A percentile compares a stretch with the other conserved stretches of the same genome.
Conservation (phyloP, 37 sponge, comb jelly and placozoan genomes). For the Petrosia ficiformis region DNA sequence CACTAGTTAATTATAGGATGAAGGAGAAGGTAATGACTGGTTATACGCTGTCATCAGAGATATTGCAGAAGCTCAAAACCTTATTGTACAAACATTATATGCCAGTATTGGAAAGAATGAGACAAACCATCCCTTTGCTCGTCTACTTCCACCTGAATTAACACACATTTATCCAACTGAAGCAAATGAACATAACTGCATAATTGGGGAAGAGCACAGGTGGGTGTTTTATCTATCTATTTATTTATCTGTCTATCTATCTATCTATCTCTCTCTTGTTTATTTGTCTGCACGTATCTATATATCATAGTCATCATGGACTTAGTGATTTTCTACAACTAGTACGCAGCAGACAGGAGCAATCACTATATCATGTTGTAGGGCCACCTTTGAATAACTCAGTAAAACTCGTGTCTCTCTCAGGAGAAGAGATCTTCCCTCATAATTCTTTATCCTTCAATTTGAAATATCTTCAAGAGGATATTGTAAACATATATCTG, state of each 20-base stretch:
- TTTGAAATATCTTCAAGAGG: slow-evolving; percentile 49
- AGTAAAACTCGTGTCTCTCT: background rate
- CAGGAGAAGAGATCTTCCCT: too few relatives aligned
- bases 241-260: too few relatives aligned
- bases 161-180: slow-evolving; percentile 37
- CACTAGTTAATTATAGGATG: slow-evolving; percentile 14
- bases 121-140: background rate
- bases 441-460: too few relatives aligned
- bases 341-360: slow-evolving; percentile 50
- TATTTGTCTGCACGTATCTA: too few relatives aligned
- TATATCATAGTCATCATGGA: slow-evolving; percentile 61
- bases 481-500: slow-evolving; percentile 57
- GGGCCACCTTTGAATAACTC: background rate
- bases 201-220: background rate
- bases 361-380: background rate
- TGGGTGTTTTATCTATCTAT: background rate
- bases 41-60: slow-evolving; percentile 54
- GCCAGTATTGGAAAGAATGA: background rate
- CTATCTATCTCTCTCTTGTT: too few relatives aligned
- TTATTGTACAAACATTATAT: slow-evolving; percentile 39
- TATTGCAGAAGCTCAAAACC: slow-evolving; percentile 51
- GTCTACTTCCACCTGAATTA: slow-evolving; percentile 49
- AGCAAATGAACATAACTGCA: background rate
- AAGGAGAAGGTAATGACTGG: slow-evolving; percentile 74
- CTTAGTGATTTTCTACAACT: slow-evolving; percentile 47